Base-by-base conservation (phyloP, 2,113 vertebrate genomes). In the Leucopsar rothschildi region DNA sequence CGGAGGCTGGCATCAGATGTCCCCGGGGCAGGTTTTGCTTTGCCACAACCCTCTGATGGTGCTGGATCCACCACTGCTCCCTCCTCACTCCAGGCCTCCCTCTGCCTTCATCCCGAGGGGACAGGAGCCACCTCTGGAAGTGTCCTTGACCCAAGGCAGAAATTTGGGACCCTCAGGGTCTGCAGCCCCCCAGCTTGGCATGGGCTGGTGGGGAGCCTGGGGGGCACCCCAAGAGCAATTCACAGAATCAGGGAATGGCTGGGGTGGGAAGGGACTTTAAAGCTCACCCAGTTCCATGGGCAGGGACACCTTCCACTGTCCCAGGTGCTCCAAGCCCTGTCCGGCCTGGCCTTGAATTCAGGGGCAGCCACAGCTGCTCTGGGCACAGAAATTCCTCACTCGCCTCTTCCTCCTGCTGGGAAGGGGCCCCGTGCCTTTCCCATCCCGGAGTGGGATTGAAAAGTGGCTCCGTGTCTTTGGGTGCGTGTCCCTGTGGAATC, bases 31-130 rank as follows among this genome's bases (percentile, higher is more conserved):
- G 39, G 22, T 2, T 23, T 35, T 3, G 39, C 39, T 11, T 18
- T 8, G 59, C 9, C 57, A 1, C 7, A 22, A 9, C 11, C 22
- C 33, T 24, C 4, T 3, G 10, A 10, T 21, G 23, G 69, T 47
- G 60, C 37, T 6, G 53, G 11, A 13, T 10, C 63, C 53, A 5
- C 4, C 1, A 11, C 12, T 0, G 42, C 59, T 47, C 59, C n/a
- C 39, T 28, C n/a, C 81, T 37, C 25, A 12, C 0, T 2, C 45
- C 80, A 29, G 24, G 31, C 35, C 33, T 19, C 0, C 2, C 14
- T 28, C 2, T 4, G 19, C 44, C 59, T 31, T 9, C 50, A 14
- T 13, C 53, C 33, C 1, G 2, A 10, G 35, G 6, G 31, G 56
- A 60, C 81, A 45, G 56, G 9, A 44, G 72, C 57, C 61, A 47